A percentile compares a stretch with the other conserved stretches of the same genome.
Conservation (phyloP, 2,888 invertebrate species). For the Pocota personata region DNA sequence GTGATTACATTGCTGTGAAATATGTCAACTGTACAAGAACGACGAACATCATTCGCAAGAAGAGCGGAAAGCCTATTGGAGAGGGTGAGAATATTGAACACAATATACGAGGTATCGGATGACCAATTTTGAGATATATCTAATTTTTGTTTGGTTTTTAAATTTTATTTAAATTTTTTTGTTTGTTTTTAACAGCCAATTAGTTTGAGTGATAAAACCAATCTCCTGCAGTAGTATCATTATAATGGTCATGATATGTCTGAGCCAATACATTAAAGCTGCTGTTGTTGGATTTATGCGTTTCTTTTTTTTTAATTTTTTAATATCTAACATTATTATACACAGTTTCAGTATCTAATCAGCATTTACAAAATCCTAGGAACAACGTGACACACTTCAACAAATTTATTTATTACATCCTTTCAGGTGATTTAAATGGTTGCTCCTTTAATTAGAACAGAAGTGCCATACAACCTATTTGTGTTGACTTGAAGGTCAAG, state of each 20-base stretch:
- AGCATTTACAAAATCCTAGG: too few species aligned
- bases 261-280: neutral
- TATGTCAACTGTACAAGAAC: slow-evolving; percentile 80
- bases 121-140: slow-evolving; percentile 81
- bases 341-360: neutral
- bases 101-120: slow-evolving; percentile 83
- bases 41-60: slow-evolving; percentile 82
- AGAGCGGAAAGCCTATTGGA: slow-evolving; percentile 82
- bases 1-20: slow-evolving; percentile 2
- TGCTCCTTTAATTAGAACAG: neutral
- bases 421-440: neutral
- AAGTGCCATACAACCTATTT: neutral
- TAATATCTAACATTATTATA: neutral
- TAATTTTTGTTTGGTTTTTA: slow-evolving; percentile 33
- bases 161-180: neutral
- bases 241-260: neutral
- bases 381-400: neutral
- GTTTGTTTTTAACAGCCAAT: slow-evolving; percentile 1
- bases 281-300: neutral
- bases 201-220: neutral
- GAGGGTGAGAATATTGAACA: slow-evolving; percentile 83
- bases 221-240: slow-evolving; percentile 1
- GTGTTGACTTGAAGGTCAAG: slow-evolving; percentile 3
- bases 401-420: neutral
- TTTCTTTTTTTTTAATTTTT: neutral